Conservation (phyloP, 2,113 vertebrate species). For the Craseonycteris thonglongyai region DNA sequence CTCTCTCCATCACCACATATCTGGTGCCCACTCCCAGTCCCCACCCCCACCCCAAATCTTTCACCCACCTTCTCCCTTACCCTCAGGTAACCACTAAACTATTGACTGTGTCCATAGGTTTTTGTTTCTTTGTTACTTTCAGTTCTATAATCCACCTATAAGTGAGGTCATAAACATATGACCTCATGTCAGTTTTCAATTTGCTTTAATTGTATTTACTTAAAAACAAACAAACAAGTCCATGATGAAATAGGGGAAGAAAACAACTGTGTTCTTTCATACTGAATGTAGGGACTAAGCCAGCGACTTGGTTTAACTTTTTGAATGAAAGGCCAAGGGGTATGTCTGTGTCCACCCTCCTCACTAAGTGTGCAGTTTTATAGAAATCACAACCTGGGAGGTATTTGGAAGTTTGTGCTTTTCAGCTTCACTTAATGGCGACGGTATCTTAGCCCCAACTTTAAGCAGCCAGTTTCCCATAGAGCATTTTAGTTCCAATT, state of each 20-base stretch:
- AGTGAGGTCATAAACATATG: no score
- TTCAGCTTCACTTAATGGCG: background rate
- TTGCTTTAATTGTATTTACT: constrained; percentile 28
- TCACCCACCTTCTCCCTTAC: no score
- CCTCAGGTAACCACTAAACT: no score
- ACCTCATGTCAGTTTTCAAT: no score
- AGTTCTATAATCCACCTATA: no score
- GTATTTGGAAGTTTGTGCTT: background rate
- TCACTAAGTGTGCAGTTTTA: rapidly evolving
- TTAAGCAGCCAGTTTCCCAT: background rate
- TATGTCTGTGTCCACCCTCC: background rate
- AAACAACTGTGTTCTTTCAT: background rate
- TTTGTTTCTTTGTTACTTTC: no score
- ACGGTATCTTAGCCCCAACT: background rate
- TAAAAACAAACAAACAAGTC: background rate
- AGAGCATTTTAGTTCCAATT: background rate
- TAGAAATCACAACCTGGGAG: background rate
- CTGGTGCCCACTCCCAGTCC: no score
- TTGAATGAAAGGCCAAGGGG: background rate
- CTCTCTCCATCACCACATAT: no score
- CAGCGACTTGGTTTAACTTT: background rate
- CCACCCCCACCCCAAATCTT: no score
- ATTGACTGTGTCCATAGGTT: no score
- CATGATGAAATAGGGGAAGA: background rate
- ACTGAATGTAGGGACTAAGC: background rate